Evolutionary conservation across 2,113 vertebrate genomes (phyloP).

Genomic region (Zosterops borbonicus): DNA sequence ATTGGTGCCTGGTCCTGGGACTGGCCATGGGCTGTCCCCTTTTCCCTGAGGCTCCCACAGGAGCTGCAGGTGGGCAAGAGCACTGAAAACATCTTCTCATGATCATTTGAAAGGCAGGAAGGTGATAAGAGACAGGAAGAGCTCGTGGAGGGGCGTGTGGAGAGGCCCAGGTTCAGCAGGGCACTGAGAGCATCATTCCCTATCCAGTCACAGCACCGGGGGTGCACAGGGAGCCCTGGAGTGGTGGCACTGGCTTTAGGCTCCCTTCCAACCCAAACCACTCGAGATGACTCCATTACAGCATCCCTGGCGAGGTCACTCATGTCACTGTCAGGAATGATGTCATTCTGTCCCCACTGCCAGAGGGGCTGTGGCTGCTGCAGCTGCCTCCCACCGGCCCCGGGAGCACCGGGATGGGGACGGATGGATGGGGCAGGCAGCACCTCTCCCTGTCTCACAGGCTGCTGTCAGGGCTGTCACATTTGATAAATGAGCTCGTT

Average conservation of each 20-base stretch:
- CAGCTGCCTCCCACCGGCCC: not conserved
- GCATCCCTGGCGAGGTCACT: fast-evolving
- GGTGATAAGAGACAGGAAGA: not conserved
- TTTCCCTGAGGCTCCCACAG: not conserved
- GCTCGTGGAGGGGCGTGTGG: not conserved
- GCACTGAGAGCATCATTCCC: too few species aligned
- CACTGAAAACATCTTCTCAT: fast-evolving
- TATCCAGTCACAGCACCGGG: too few species aligned
- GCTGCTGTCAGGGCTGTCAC: not conserved
- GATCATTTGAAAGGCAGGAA: not conserved
- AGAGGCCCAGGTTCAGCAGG: not conserved
- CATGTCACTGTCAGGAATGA: fast-evolving
- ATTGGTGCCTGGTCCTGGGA: fast-evolving
- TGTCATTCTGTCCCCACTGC: not conserved
- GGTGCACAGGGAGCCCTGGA: not conserved
- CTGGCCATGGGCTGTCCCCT: fast-evolving
- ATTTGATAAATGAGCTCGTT: not conserved
- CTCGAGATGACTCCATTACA: fast-evolving
- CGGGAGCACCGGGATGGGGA: not conserved
- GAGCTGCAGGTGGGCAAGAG: not conserved
- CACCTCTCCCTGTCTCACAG: fast-evolving
- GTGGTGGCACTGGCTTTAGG: not conserved
- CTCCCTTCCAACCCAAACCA: not conserved
- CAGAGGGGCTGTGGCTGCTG: not conserved
- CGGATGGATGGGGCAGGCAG: not conserved